These are phyloP conservation scores for Thumatha senex DNA, from an alignment of 2,888 invertebrate species.

Conservation along the genomic window DNA sequence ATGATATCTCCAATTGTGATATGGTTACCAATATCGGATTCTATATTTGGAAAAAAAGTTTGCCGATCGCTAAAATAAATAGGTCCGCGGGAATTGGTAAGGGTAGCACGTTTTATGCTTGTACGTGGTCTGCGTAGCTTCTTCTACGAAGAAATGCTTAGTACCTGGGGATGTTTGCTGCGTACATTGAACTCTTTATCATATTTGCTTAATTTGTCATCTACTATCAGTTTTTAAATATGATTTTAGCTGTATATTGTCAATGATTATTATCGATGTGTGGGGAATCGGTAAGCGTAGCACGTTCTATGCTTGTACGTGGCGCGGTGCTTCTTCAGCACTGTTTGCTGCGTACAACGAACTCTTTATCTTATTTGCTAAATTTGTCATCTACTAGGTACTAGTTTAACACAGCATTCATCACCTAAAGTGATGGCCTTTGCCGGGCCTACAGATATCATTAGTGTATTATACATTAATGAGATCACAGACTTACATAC, in stretches of 20 bases:
- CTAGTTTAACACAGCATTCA: too few relatives aligned
- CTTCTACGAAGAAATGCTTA: too few relatives aligned
- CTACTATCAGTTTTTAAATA: too few relatives aligned
- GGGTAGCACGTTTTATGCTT: slow-evolving; percentile 50
- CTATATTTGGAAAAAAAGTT: slow-evolving; percentile 59
- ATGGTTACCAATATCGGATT: slow-evolving; percentile 21
- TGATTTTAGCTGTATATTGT: too few relatives aligned
- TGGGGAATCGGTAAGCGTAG: slow-evolving; percentile 51
- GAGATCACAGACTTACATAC: too few relatives aligned
- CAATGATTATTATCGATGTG: too few relatives aligned
- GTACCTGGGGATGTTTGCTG: slow-evolving; percentile 25
- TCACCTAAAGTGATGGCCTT: too few relatives aligned
- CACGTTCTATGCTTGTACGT: slow-evolving; percentile 56
- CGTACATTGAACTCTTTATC: slow-evolving; percentile 5
- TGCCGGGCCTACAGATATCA: too few relatives aligned
- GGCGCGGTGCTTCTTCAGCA: slow-evolving; percentile 49
- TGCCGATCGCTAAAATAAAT: slow-evolving; percentile 51
- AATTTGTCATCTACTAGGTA: background rate
- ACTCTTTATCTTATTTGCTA: background rate
- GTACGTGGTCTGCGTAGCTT: slow-evolving; percentile 54
- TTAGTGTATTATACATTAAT: too few relatives aligned
- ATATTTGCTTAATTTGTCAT: background rate
- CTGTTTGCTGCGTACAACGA: slow-evolving; percentile 8
- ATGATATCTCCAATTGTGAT: background rate
- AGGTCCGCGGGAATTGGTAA: slow-evolving; percentile 50